These are phyloP conservation scores for Lasioglossum figueresi DNA, from an alignment of 2,888 invertebrate species.

Conservation along the genomic window DNA sequence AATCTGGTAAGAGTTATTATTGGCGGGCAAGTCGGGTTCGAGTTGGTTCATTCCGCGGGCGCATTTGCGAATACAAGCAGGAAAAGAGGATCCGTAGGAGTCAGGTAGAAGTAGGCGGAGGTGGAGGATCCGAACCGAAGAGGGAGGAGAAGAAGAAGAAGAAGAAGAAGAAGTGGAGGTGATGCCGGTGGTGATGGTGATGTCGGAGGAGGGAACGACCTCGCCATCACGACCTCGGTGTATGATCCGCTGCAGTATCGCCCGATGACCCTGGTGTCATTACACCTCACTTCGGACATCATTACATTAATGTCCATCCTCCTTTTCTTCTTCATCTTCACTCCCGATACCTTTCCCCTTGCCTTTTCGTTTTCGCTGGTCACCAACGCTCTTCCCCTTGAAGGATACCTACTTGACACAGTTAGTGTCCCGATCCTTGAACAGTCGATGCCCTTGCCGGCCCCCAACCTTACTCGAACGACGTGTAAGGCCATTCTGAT, in stretches of 20 bases:
- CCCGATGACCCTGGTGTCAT: slow-evolving; percentile 79
- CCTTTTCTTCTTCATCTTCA: slow-evolving; percentile 51
- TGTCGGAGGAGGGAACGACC: slow-evolving; percentile 69
- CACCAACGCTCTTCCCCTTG: slow-evolving; percentile 59
- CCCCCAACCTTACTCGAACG: slow-evolving; percentile 48
- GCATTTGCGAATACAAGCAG: slow-evolving; percentile 73
- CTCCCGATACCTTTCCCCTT: neutral
- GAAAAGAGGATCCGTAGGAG: slow-evolving; percentile 63
- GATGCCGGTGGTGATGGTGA: slow-evolving; percentile 53
- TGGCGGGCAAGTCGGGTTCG: slow-evolving; percentile 75
- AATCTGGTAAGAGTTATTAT: slow-evolving; percentile 83
- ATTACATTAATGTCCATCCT: slow-evolving; percentile 77
- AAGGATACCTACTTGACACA: slow-evolving; percentile 62
- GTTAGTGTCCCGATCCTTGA: slow-evolving; percentile 60
- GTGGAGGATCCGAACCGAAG: neutral
- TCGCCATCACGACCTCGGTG: slow-evolving; percentile 75
- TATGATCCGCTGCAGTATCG: slow-evolving; percentile 74
- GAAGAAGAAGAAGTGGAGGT: slow-evolving; percentile 32
- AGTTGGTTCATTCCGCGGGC: slow-evolving; percentile 75
- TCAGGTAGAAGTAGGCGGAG: slow-evolving; percentile 38
- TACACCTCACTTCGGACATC: slow-evolving; percentile 75
- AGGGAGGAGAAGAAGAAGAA: slow-evolving; percentile 16
- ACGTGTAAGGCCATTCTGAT: slow-evolving; percentile 57
- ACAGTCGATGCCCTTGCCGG: slow-evolving; percentile 58
- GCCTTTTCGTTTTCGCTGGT: slow-evolving; percentile 54